phyloP scores from a whole-genome alignment of 1,140 invertebrate genomes.

The Leucophenga varia region DNA sequence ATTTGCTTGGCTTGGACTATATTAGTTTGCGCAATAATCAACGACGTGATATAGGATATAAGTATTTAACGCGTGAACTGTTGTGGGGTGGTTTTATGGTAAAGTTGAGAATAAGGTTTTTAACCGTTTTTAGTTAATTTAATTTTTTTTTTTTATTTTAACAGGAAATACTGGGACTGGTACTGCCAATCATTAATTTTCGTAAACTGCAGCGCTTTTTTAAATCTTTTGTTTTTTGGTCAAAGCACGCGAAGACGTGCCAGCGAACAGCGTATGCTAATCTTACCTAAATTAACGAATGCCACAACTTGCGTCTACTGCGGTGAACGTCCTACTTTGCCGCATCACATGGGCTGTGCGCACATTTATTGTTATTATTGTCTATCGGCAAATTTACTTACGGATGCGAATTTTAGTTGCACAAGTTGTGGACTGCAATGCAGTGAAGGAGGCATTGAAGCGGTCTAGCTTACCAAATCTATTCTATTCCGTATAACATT shows the following conservation, averaged over 20 bases:
- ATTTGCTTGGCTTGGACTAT: conserved; percentile 59
- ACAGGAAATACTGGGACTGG: conserved; percentile 63
- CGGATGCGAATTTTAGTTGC: conserved; percentile 45
- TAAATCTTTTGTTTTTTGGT: conserved; percentile 35
- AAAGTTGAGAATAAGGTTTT: conserved; percentile 41
- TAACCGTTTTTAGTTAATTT: background rate
- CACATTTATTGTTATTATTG: conserved; percentile 70
- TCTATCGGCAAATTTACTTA: conserved; percentile 54
- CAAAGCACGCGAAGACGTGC: conserved; percentile 13
- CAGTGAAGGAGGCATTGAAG: too few relatives aligned
- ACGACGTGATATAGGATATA: conserved; percentile 61
- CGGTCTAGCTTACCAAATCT: too few relatives aligned
- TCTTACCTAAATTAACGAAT: conserved; percentile 27
- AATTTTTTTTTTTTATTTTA: conserved; percentile 3
- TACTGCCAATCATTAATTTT: conserved; percentile 64
- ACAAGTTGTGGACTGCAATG: too few relatives aligned
- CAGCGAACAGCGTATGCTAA: conserved; percentile 1
- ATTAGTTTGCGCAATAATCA: conserved; percentile 58
- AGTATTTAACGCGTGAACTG: conserved; percentile 66
- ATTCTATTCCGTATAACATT: too few relatives aligned
- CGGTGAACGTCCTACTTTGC: conserved; percentile 60
- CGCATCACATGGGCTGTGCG: conserved; percentile 65
- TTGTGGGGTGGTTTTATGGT: conserved; percentile 71
- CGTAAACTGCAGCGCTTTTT: conserved; percentile 58
- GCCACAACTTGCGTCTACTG: conserved; percentile 62